These are phyloP conservation scores for Asbolus verrucosus DNA, from an alignment of 1,140 invertebrate genomes.

Conservation along the genomic window DNA sequence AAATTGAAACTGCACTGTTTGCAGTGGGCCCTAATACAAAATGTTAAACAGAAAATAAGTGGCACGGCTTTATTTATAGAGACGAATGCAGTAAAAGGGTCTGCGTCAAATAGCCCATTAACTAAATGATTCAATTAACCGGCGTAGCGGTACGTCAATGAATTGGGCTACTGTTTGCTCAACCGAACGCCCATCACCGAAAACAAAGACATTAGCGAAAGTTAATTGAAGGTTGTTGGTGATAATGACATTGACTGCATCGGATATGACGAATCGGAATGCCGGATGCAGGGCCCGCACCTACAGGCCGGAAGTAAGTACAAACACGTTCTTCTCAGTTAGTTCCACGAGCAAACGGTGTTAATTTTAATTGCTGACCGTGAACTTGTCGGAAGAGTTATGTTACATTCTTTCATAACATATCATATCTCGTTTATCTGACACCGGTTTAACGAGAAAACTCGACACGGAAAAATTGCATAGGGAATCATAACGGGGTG, in stretches of 20 bases:
- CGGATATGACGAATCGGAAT: constrained; percentile 36
- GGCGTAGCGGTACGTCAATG: neutral
- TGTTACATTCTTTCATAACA: constrained; percentile 28
- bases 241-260: constrained; percentile 12
- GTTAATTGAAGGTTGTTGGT: constrained; percentile 25
- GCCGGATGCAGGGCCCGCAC: constrained; percentile 24
- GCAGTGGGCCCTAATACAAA: too few species aligned
- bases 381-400: constrained; percentile 26
- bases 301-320: constrained; percentile 10
- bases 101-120: constrained; percentile 4
- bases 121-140: constrained; percentile 3
- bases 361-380: constrained; percentile 12
- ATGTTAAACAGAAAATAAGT: neutral
- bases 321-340: constrained; percentile 4
- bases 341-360: constrained; percentile 1
- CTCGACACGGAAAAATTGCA: too few species aligned
- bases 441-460: too few species aligned
- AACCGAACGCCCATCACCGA: constrained; percentile 13
- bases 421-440: too few species aligned
- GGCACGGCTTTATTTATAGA: constrained; percentile 2
- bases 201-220: constrained; percentile 35
- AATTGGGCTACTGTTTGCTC: constrained; percentile 13
- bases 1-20: too few species aligned
- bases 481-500: too few species aligned
- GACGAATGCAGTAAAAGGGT: neutral